These are phyloP conservation scores for Acanthis flammea DNA, from an alignment of 2,797 vertebrate species.

Conservation along the genomic window DNA sequence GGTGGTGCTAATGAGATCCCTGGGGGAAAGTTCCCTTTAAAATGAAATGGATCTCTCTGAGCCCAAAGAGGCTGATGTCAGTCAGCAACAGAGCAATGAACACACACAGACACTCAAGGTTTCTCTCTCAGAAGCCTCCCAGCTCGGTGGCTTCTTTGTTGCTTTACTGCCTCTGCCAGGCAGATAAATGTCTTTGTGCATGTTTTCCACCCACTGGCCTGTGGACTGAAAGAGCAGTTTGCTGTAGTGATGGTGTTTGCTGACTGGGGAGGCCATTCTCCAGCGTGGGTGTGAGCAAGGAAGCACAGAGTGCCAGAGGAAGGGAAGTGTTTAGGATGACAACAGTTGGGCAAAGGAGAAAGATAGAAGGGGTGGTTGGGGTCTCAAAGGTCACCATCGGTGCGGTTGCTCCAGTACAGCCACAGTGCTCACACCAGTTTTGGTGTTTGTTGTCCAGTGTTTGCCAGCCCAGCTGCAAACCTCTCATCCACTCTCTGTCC, in stretches of 20 bases:
- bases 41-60: neutral
- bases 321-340: neutral
- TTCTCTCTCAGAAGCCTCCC: neutral
- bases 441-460: neutral
- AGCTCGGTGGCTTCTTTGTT: neutral
- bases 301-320: neutral
- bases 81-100: neutral
- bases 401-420: neutral
- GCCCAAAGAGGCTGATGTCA: neutral
- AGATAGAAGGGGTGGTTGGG: neutral
- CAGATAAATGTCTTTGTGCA: neutral
- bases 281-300: neutral
- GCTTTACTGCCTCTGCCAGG: neutral
- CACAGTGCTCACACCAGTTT: neutral
- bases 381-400: neutral
- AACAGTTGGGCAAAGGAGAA: neutral
- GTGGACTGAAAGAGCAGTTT: neutral
- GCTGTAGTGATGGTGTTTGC: neutral
- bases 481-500: neutral
- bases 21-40: neutral
- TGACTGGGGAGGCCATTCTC: neutral
- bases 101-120: neutral
- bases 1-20: constrained; percentile 7
- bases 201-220: neutral
- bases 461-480: neutral